Evolutionary conservation across 2,113 vertebrate species (phyloP), one percentile per base, ranked within the genome.

Genomic region (Chitala chitala): DNA sequence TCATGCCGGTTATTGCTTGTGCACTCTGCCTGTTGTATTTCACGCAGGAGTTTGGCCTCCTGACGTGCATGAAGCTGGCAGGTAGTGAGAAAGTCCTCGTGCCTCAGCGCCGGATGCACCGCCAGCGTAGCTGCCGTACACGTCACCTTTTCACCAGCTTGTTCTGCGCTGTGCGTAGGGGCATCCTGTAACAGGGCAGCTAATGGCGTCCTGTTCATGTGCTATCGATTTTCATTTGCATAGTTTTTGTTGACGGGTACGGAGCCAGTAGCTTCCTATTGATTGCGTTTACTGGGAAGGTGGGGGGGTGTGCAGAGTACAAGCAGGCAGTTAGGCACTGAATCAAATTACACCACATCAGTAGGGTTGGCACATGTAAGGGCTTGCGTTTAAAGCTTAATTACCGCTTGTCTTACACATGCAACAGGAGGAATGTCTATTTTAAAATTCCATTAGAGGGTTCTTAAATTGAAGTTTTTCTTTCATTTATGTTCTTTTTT

Each of bases 141-240:
- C 53, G 24, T 80, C 74, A 77, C 78, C 79, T 82, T 71, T 84
- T 6, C 66, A 74, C 70, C 33, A 51, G 38, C 5, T 4, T 13
- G 53, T 12, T 40, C 55, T 44, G 48, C 72, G 73, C 69, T 69
- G 83, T 79, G 78, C 82, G 77, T 82, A 75, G 82, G 38, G 69
- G 59, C 83, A 55, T 76, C 75, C 72, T 89, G 88, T 90, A 90
- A 89, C 89, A 88, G 85, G 82, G 44, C 70, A 72, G 75, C 77
- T 79, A 88, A 84, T 83, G 84, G 88, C 89, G 91, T 90, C 83
- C 86, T 88, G 81, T 89, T 88, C 81, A 84, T 78, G 76, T 81
- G 71, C 77, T 81, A 87, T 90, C 87, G 89, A 90, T 89, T 91
- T 91, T 84, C 86, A 87, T 92, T 92, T 90, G 87, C 88, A 87